Evolutionary conservation across 2,888 invertebrate genomes (phyloP), one percentile per base, ranked within the genome.

Genomic region (Ceramica pisi): DNA sequence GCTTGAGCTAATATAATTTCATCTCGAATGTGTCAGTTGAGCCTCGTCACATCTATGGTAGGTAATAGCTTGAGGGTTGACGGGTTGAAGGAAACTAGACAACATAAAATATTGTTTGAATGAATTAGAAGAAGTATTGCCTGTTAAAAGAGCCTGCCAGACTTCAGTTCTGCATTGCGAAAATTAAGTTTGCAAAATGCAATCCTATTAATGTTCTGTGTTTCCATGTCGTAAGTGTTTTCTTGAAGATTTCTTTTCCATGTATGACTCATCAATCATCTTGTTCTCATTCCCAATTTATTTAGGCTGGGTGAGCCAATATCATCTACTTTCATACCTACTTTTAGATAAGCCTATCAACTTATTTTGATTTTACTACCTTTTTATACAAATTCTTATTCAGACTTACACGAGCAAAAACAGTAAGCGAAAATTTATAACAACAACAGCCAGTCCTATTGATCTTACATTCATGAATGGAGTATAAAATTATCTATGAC

Each of bases 1-100:
- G 81, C 87, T 88, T 89, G 85, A 84, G 87, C 85, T 91, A 91
- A 92, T 89, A 90, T 87, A 90, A 91, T 92, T 88, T 90, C 87
- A 81, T 89, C 88, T 87, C 83, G 85, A 89, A 91, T 88, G 87
- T 91, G 89, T 89, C 86, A 83, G 84, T 77, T 71, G 82, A 78
- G 82, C 73, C 82, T 86, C 86, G 81, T 88, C 88, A 87, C 85
- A 86, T 87, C 79, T 88, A 88, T 86, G 88, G 81, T 85, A 87
- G 88, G 81, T 85, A 87, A 89, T 88, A 86, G 82, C 63, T 56
- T 51, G 61, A 90, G 89, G 88, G 90, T 51, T 89, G 88, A 62
- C 85, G 56, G 46, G 61, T 14, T 51, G 38, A 21, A 7, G 12
- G 55, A 59, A 55, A 71, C 61, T 65, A 79, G 57, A 53, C n/a